Evolutionary conservation across 2,888 invertebrate genomes (phyloP), one percentile per base, ranked within the genome.

Genomic region (Lasioglossum vierecki): DNA sequence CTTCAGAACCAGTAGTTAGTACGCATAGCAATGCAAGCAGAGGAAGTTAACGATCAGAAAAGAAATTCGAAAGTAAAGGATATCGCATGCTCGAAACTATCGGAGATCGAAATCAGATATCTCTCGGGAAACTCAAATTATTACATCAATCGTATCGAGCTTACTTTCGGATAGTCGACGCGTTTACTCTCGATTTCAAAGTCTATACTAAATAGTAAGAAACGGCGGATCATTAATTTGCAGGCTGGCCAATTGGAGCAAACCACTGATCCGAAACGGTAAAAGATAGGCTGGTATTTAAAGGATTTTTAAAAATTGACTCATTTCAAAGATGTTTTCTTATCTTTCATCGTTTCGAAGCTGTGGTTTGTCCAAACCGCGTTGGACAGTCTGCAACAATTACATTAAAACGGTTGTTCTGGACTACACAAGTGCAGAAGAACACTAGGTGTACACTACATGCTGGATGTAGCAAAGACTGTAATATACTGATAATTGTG

Each of bases 1-100:
- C 95, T 95, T 95, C 92, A 94, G 94, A 94, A 95, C 93, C 94
- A 93, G 93, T 93, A 93, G 94, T 95, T 95, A 95, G 95, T 95
- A 94, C 92, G 93, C 93, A 94, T 93, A 94, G 93, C 93, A 93
- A 94, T 93, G 92, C 93, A 94, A 94, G 93, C 93, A 93, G 90
- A 94, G 92, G 92, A 92, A 92, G 90, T 94, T 93, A 92, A 93
- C 92, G 91, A 92, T 92, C 89, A 93, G 91, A 93, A 90, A 53
- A 89, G 68, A 68, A 91, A 88, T 91, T 84, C 83, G 73, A 89
- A 82, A 88, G 82, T 86, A 84, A 84, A 84, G n/a, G 78, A 85
- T 83, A 63, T 83, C 63, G 83, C 92, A 92, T 92, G 92, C 92
- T 89, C 79, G 81, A 76, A 84, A 76, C 73, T 35, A 73, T 89